Conservation (phyloP, 2,888 invertebrate genomes). For the Sinelater perroti region DNA sequence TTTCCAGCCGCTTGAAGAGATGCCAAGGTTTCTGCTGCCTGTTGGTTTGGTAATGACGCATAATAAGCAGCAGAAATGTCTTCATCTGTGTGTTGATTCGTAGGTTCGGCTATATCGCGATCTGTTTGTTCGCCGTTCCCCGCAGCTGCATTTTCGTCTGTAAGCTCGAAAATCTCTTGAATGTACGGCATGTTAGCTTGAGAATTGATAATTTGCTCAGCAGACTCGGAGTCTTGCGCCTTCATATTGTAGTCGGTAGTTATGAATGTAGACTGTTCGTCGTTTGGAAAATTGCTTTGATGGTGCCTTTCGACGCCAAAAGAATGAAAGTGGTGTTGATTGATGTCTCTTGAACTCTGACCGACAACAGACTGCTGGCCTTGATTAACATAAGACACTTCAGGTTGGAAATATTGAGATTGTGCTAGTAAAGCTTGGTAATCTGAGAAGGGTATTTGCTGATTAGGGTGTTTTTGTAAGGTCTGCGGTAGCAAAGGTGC, state of each 20-base stretch:
- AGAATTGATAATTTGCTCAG: background rate
- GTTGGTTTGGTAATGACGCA: conserved; percentile 69
- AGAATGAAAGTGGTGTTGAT: conserved; percentile 58
- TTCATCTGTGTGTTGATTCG: background rate
- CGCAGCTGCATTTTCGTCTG: conserved; percentile 5
- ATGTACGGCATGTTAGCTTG: conserved; percentile 15
- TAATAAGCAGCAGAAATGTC: conserved; percentile 56
- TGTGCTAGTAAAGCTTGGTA: conserved; percentile 55
- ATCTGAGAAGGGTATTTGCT: conserved; percentile 28
- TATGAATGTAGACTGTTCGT: conserved; percentile 42
- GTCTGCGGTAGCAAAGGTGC: conserved; percentile 43
- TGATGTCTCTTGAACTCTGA: conserved; percentile 46
- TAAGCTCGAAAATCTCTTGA: conserved; percentile 25
- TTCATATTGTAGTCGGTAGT: conserved; percentile 44
- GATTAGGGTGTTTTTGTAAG: conserved; percentile 52
- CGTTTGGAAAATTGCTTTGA: conserved; percentile 40
- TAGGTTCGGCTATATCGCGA: background rate
- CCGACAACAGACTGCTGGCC: conserved; percentile 56
- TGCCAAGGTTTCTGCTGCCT: conserved; percentile 69
- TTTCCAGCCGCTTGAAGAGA: conserved; percentile 68
- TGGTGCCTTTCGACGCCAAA: conserved; percentile 62
- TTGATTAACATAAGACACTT: conserved; percentile 55
- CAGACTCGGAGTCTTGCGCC: background rate
- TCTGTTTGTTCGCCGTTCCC: conserved; percentile 10
- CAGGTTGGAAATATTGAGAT: conserved; percentile 50